Evolutionary conservation across 2,888 invertebrate genomes (phyloP), one percentile per base, ranked within the genome.

Genomic region (Ctenicera cuprea): DNA sequence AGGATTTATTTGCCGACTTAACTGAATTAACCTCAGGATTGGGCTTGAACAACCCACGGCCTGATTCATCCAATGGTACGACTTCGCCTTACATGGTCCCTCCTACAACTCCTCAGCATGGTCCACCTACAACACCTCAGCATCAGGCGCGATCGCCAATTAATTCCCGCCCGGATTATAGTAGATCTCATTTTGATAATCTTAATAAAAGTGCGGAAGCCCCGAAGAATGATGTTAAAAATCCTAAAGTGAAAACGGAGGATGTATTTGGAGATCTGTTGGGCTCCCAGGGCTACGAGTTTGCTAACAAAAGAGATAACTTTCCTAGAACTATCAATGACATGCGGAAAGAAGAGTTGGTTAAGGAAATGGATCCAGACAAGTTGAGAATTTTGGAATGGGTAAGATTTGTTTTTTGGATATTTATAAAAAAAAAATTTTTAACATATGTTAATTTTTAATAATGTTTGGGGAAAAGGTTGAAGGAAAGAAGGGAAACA

Each of bases 401-500:
- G 95, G 95, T 95, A 84, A 85, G 86, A 75, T 8, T 18, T n/a
- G n/a, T n/a, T 43, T 63, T 61, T 22, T 26, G 7, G 4, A 18
- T 18, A 30, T 16, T 33, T 26, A 26, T 5, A 26, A 5, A 26
- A 26, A 5, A 26, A 5, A 26, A 3, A 5, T 26, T 26, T 26
- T 26, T 5, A 26, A 2, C 3, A 26, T 26, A 33, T 33, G 9
- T 52, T 57, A 37, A n/a, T n/a, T n/a, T n/a, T n/a, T n/a, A n/a
- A n/a, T n/a, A n/a, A n/a, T n/a, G n/a, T n/a, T n/a, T n/a, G n/a
- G n/a, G n/a, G n/a, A n/a, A 22, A 84, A 97, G 96, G 94, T 93
- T 71, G 95, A 97, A 84, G 99, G 99, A 8, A 99, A 99, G 87
- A 97, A 97, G 84, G 94, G 94, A 69, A 99, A 99, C 87, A 96